Base-by-base conservation (phyloP, 2,888 invertebrate species). In the Tipula confusa region DNA sequence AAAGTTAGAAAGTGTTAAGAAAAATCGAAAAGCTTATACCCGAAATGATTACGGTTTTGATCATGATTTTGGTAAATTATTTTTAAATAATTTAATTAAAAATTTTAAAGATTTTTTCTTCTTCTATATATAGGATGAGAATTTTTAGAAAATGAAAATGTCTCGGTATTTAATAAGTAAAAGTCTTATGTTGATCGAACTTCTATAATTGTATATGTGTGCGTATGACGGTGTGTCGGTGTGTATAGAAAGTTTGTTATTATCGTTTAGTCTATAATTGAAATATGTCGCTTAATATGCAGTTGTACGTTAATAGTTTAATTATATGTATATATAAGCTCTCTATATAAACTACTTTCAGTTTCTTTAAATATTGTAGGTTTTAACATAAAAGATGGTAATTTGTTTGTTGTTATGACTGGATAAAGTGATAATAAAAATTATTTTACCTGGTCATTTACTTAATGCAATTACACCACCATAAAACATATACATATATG, bases 121-220 rank as follows among this genome's bases (percentile, higher is more conserved):
- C n/a, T n/a, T n/a, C n/a, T n/a, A n/a, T n/a, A n/a, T 64, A 9
- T 64, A 64, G 64, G 64, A 64, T 9, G 64, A 64, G 64, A 64
- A 64, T 64, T n/a, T n/a, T 18, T 64, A 64, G 64, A 64, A 64
- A 64, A 64, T 64, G 64, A 64, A 64, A 64, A 64, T 64, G 24
- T 24, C 64, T 64, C 24, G 64, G 9, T 64, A 24, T 64, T 48
- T 18, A 48, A 18, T 64, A 24, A 64, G 64, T 64, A 64, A 64
- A 24, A 64, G 64, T 64, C 64, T 24, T 64, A 64, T 43, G 64
- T 24, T 64, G 64, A 64, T 24, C 24, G 24, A 9, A 64, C 64
- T 64, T 64, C 18, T 64, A n/a, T n/a, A n/a, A n/a, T n/a, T n/a
- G n/a, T n/a, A n/a, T n/a, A n/a, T 24, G 24, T 24, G 24, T n/a